Base-by-base conservation (phyloP, 2,113 vertebrate species). In the Nestor notabilis region DNA sequence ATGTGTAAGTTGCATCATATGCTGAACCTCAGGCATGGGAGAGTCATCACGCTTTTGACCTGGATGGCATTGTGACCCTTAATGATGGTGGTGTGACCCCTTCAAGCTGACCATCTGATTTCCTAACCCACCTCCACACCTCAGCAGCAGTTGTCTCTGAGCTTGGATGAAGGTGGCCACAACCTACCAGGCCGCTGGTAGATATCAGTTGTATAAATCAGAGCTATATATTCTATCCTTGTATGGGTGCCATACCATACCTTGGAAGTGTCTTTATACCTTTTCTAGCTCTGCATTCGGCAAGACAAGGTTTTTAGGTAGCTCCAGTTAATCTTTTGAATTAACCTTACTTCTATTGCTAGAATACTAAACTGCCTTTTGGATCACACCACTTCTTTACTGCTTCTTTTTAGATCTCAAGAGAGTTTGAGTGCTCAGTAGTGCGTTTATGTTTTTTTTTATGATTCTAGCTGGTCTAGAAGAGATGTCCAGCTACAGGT, bases 1-100 rank as follows among this genome's bases (percentile, higher is more conserved):
- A 28, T 13, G 14, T 3, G 0, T 47, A 28, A 83, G 8, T 33
- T 52, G 35, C 7, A 50, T 6, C 14, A 1, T 12, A 47, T 25
- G 19, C 56, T 86, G 44, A 65, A 58, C 23, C 24, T 29, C 44
- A 70, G 63, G 24, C 27, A 15, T 15, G 27, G 53, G 9, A 80
- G 5, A 49, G 4, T 21, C 29, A n/a, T 4, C 43, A 60, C 2
- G 3, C 10, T 8, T 39, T 53, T 72, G 25, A 33, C 9, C 31
- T 46, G 55, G 17, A 49, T 49, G 37, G 10, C 44, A n/a, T 50
- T 35, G 39, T 35, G 44, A 27, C 12, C 8, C 17, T 46, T 44
- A 7, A 31, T 3, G 2, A 9, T 12, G 41, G 35, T 17, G 4
- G 6, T 28, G 18, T 33, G 39, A 37, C 11, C 24, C 18, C 14